Conservation (phyloP, 2,113 vertebrate species). For the Colistium nudipinnis region DNA sequence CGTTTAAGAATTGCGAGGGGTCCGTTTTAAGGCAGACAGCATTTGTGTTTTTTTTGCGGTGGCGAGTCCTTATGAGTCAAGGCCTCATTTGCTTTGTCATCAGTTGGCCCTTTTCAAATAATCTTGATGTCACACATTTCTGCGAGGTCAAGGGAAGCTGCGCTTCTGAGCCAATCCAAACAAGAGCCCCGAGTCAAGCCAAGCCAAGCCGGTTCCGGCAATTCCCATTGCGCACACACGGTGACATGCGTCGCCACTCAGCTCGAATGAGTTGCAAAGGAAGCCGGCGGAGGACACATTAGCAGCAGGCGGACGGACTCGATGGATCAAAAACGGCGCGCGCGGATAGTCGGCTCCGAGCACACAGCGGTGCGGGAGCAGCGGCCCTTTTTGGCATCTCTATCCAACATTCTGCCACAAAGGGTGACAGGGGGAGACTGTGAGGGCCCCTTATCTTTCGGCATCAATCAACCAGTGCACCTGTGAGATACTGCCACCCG, state of each 20-base stretch:
- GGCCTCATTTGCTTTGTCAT: constrained; percentile 38
- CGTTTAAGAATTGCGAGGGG: constrained; percentile 1
- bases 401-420: constrained; percentile 40
- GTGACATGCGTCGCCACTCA: constrained; percentile 55
- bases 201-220: constrained; percentile 48
- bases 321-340: constrained; percentile 68
- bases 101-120: constrained; percentile 27
- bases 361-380: constrained; percentile 69
- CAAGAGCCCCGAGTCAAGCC: background rate
- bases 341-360: constrained; percentile 64
- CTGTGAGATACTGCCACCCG: constrained; percentile 30
- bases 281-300: constrained; percentile 66
- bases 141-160: constrained; percentile 56
- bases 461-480: constrained; percentile 38
- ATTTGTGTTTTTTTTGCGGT: constrained; percentile 16
- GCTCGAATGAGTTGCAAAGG: constrained; percentile 69
- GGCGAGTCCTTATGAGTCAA: constrained; percentile 29
- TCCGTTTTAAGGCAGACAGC: constrained; percentile 28
- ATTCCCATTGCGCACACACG: constrained; percentile 56
- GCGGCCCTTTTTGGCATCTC: constrained; percentile 54
- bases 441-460: constrained; percentile 43
- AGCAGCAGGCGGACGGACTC: constrained; percentile 61
- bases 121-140: constrained; percentile 50
- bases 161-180: constrained; percentile 54
- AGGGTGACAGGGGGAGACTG: constrained; percentile 49